Evolutionary conservation across 2,113 vertebrate species (phyloP), one percentile per base, ranked within the genome.

Genomic region (Puffinus mauretanicus): DNA sequence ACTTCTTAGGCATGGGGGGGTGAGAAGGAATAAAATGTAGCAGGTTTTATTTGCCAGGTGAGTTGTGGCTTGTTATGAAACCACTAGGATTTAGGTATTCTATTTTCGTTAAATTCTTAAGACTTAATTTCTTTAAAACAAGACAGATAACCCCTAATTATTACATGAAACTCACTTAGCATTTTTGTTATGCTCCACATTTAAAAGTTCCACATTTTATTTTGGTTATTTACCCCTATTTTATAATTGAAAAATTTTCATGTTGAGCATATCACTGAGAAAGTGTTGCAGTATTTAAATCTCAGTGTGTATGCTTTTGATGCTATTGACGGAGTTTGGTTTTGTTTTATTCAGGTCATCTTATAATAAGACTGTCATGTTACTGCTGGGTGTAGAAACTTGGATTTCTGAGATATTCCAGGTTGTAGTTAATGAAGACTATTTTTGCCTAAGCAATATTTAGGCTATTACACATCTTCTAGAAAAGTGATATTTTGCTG

Each of bases 1-100:
- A 16, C 3, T 80, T 80, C 4, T 10, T 73, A 20, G 19, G 8
- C 5, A 6, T 6, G 3, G 4, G 2, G 10, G 7, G 4, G 12
- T 27, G 13, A 40, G 22, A 60, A 64, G 46, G 38, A 84, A 62
- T 77, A 73, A 81, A 65, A 77, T 69, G 16, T 8, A 55, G 11
- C 44, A 32, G 18, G 6, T 47, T 81, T 89, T 86, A 4, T 77
- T 88, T 86, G 21, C 22, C 65, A 42, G 13, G 17, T 26, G 40
- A 65, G 40, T 70, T 77, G 27, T 71, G 47, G 29, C 17, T 77
- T 90, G 10, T 84, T 85, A 36, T 20, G 40, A 67, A 69, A 62
- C 20, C 27, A 30, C 9, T 49, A 54, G 24, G 24, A 36, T 70
- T 82, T 82, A 62, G 14, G 16, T 52, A 32, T 4, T 36, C 7